Percentiles rank a stretch among this genome's conserved stretches.
phyloP scores from a whole-genome alignment of 1,140 invertebrate genomes.

The Ganaspis sp. region DNA sequence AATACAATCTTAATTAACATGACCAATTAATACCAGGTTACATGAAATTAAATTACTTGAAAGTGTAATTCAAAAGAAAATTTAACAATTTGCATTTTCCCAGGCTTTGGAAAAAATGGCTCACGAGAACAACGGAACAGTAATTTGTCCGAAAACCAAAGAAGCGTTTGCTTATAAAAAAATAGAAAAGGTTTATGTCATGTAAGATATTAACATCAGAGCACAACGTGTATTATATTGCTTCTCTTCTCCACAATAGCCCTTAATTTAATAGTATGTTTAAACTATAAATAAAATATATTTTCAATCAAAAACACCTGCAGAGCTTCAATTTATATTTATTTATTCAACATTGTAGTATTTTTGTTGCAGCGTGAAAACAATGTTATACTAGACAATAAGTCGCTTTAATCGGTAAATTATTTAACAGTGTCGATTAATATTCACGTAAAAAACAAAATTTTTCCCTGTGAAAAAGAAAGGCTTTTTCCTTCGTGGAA shows the following conservation, averaged over 20 bases:
- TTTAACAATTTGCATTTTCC: slow-evolving; percentile 61
- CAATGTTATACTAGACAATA: slow-evolving; percentile 15
- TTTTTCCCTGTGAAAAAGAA: too few relatives aligned
- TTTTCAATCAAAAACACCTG: slow-evolving; percentile 3
- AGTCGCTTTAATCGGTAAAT: neutral
- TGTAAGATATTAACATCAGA: slow-evolving; percentile 81
- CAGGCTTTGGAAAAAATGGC: slow-evolving; percentile 92
- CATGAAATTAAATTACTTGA: too few relatives aligned
- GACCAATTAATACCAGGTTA: too few relatives aligned
- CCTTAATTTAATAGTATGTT: slow-evolving; percentile 44
- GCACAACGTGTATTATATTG: slow-evolving; percentile 56
- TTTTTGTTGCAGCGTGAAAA: slow-evolving; percentile 15
- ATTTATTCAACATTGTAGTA: slow-evolving; percentile 27
- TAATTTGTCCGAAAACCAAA: slow-evolving; percentile 95
- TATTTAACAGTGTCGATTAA: neutral
- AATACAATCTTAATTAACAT: too few relatives aligned
- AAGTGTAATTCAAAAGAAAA: too few relatives aligned
- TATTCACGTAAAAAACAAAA: neutral
- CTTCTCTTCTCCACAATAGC: slow-evolving; percentile 41
- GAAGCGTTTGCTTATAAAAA: slow-evolving; percentile 92
- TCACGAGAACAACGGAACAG: slow-evolving; percentile 89
- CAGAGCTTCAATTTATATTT: neutral
- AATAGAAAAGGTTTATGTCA: slow-evolving; percentile 96
- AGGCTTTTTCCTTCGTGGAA: neutral
- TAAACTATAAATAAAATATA: slow-evolving; percentile 39